These are phyloP conservation scores for Drosophila anomelani DNA, from an alignment of 2,888 invertebrate genomes.

Conservation along the genomic window DNA sequence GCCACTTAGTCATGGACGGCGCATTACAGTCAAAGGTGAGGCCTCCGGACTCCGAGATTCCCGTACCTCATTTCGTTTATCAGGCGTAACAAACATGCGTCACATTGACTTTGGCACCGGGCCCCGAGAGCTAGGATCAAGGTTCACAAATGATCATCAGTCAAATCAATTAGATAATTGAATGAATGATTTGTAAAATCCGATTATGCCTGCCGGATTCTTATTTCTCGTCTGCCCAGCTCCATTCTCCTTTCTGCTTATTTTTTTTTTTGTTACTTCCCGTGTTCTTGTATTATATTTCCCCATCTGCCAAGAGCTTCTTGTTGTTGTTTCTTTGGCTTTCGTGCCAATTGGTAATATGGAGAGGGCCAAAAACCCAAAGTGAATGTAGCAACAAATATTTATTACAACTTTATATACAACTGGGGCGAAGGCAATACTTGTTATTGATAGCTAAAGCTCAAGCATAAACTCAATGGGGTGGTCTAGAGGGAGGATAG, in stretches of 20 bases:
- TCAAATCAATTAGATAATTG: conserved; percentile 81
- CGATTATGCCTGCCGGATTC: conserved; percentile 65
- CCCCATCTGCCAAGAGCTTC: conserved; percentile 4
- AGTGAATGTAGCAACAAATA: conserved; percentile 37
- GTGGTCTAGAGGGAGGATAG: not conserved
- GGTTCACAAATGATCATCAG: conserved; percentile 80
- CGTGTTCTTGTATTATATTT: conserved; percentile 18
- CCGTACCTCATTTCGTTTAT: conserved; percentile 53
- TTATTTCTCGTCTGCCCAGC: conserved; percentile 4
- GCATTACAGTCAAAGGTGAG: conserved; percentile 53
- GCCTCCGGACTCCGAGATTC: conserved; percentile 28
- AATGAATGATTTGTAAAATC: conserved; percentile 80
- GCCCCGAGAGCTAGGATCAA: conserved; percentile 58
- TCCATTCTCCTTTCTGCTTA: conserved; percentile 23
- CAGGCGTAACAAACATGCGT: conserved; percentile 77
- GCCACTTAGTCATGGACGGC: conserved; percentile 70
- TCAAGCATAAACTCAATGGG: conserved; percentile 3
- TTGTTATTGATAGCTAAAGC: conserved; percentile 20
- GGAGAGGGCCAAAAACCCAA: conserved; percentile 14
- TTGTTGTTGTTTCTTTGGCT: conserved; percentile 14
- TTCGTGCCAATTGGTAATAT: conserved; percentile 51
- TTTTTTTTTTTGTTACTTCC: conserved; percentile 13
- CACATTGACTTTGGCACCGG: conserved; percentile 64
- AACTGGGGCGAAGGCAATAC: conserved; percentile 23
- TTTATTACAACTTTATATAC: conserved; percentile 42